Evolutionary conservation across 1,140 invertebrate species (phyloP), one percentile per base, ranked within the genome.

Genomic region (Thereuonema tuberculata): DNA sequence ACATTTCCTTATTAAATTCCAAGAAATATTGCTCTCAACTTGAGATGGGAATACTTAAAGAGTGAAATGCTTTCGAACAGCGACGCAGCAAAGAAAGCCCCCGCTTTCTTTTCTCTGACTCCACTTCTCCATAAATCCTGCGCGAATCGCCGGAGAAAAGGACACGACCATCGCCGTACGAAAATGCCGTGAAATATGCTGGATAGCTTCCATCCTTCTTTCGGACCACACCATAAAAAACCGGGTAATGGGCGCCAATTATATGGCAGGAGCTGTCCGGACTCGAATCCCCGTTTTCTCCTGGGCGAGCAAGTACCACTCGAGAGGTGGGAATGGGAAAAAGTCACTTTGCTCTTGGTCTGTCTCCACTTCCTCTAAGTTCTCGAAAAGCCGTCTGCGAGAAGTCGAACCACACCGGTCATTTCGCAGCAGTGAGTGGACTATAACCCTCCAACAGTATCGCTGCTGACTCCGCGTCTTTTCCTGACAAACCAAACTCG

Each of bases 1-100:
- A 24, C 48, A 50, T 50, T 50, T 50, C 48, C 48, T 50, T 50
- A 50, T 50, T 50, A 50, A 50, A 50, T 50, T 50, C 48, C 48
- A 20, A 9, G 48, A 50, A 50, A 50, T 50, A 50, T 50, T 17
- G 21, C 48, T 5, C 48, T 50, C 3, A 5, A 9, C 37, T 9
- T 43, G 9, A 12, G 9, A 43, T n/a, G 37, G n/a, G n/a, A n/a
- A n/a, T n/a, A 43, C 37, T 12, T 43, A 43, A 43, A 43, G 9
- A 9, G 9, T 43, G 37, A 43, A n/a, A 9, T n/a, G 9, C 37
- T 43, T 12, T 9, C n/a, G 37, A 43, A 12, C 9, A 43, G 37
- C n/a, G 37, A 43, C 37, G 9, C 37, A n/a, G 37, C n/a, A 43
- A 43, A 43, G 37, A n/a, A n/a, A n/a, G n/a, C n/a, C n/a, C n/a